These are phyloP conservation scores for Mirounga angustirostris DNA, from an alignment of 2,113 vertebrate genomes.

Conservation along the genomic window DNA sequence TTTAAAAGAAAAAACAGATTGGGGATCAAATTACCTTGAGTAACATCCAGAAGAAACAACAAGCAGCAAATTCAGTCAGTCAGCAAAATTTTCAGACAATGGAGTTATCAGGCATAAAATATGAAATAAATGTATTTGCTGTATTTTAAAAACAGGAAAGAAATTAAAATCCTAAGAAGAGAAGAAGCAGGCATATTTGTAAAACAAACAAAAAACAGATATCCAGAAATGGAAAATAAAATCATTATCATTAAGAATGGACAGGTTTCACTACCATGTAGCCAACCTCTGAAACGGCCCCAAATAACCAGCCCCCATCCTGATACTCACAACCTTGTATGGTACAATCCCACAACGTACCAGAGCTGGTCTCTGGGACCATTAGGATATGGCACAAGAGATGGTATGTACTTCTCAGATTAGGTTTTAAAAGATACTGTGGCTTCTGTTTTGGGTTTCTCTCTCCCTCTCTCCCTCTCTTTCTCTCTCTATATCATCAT, in stretches of 20 bases:
- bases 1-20: background rate
- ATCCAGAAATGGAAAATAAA: slow-evolving; percentile 21
- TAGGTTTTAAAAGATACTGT: background rate
- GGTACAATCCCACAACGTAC: background rate
- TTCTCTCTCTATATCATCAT: background rate
- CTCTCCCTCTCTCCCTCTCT: background rate
- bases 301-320: background rate
- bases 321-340: background rate
- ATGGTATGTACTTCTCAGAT: background rate
- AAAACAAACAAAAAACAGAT: background rate
- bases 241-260: background rate
- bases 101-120: background rate
- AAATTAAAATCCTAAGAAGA: background rate
- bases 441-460: background rate
- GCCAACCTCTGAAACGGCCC: background rate
- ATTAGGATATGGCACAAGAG: background rate
- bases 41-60: background rate
- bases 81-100: background rate
- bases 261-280: background rate
- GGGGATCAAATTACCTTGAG: background rate
- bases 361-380: background rate
- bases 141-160: slow-evolving; percentile 30
- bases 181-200: background rate
- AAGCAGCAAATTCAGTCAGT: slow-evolving; percentile 27
- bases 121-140: background rate